A percentile compares a stretch with the other conserved stretches of the same genome.
Conservation (phyloP, 1,140 invertebrate species). For the Palaemon carinicauda region DNA sequence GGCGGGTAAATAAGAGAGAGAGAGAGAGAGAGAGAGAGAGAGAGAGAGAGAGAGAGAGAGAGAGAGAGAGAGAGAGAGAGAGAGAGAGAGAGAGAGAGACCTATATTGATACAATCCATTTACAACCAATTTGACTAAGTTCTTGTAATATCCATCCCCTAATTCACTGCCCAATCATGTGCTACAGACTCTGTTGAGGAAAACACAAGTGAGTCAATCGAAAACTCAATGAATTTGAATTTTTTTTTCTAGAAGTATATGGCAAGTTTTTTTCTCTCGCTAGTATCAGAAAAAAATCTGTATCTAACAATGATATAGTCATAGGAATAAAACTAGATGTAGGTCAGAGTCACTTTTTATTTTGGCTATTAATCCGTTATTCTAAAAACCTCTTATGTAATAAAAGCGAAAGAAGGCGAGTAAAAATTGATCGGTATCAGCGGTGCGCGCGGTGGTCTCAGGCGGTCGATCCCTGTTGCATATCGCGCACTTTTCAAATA, state of each 20-base stretch:
- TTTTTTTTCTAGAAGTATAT: background rate
- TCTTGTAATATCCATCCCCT: no score
- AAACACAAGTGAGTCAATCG: no score
- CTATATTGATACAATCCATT: no score
- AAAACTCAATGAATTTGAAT: background rate
- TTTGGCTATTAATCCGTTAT: background rate
- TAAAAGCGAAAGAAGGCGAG: background rate
- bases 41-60: background rate
- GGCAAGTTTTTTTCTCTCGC: background rate
- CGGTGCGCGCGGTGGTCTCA: conserved; percentile 48
- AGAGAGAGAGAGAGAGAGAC: background rate
- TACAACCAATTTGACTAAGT: no score
- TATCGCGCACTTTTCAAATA: conserved; percentile 50
- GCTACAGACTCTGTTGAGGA: no score
- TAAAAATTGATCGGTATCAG: conserved; percentile 50
- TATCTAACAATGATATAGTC: no score
- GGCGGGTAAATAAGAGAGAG: no score
- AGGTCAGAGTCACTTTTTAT: background rate
- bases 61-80: background rate
- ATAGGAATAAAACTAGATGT: no score
- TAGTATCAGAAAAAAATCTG: no score
- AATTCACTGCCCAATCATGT: no score
- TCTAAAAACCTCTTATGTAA: background rate
- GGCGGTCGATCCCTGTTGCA: conserved; percentile 54
- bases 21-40: background rate